Percentiles rank a stretch among this genome's conserved stretches.
Evolutionary conservation across 1,140 invertebrate species (phyloP).

Genomic region (Halictus rubicundus): DNA sequence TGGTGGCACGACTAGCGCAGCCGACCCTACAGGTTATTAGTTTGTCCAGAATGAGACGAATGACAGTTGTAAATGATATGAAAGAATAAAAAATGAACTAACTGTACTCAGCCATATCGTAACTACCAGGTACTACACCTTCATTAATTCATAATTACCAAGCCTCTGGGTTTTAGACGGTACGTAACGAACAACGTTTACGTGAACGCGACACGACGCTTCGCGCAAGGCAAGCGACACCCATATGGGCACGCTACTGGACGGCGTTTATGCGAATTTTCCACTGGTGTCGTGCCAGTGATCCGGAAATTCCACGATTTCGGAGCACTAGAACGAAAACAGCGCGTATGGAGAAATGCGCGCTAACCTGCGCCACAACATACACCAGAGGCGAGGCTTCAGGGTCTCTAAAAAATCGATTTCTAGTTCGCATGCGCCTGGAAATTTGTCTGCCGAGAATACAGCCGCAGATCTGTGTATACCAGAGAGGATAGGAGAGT

Average conservation of each 20-base stretch:
- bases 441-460: too few species aligned
- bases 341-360: neutral
- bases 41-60: slow-evolving; percentile 8
- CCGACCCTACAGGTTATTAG: neutral
- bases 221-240: neutral
- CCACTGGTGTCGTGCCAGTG: neutral
- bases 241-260: neutral
- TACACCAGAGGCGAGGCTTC: too few species aligned
- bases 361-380: neutral
- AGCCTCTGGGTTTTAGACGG: slow-evolving; percentile 48
- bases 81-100: slow-evolving; percentile 72
- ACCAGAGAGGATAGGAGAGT: too few species aligned
- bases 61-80: slow-evolving; percentile 32
- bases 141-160: slow-evolving; percentile 75
- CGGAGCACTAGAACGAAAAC: neutral
- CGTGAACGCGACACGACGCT: slow-evolving; percentile 23
- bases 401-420: too few species aligned
- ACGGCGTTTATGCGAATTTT: neutral
- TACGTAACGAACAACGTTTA: slow-evolving; percentile 31
- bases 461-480: too few species aligned
- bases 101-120: slow-evolving; percentile 73
- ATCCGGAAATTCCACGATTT: neutral
- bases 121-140: slow-evolving; percentile 72
- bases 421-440: too few species aligned
- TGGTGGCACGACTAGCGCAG: slow-evolving; percentile 31